phyloP scores from a whole-genome alignment of 2,797 vertebrate species.

The Enteromius trimaculatus region DNA sequence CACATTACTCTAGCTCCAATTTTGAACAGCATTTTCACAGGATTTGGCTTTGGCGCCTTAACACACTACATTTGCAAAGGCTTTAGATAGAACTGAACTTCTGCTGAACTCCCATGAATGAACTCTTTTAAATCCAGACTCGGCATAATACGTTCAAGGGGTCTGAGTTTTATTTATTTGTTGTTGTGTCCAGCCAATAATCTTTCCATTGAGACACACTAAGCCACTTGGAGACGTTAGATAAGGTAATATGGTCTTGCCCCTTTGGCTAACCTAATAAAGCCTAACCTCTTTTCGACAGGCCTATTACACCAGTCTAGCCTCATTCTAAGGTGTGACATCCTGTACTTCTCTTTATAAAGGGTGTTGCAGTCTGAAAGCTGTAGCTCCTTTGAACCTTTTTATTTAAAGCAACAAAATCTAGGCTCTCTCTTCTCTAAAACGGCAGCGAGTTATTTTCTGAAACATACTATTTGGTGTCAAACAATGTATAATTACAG shows the following conservation, averaged over 20 bases:
- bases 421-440: neutral
- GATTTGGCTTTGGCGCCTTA: slow-evolving; percentile 32
- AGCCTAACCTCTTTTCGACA: slow-evolving; percentile 43
- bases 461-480: slow-evolving; percentile 15
- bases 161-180: slow-evolving; percentile 4
- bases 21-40: slow-evolving; percentile 44
- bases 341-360: slow-evolving; percentile 25
- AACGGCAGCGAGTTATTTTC: slow-evolving; percentile 29
- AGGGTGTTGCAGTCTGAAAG: slow-evolving; percentile 16
- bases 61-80: slow-evolving; percentile 31
- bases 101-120: slow-evolving; percentile 53
- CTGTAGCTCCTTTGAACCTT: neutral
- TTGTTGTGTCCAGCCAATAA: slow-evolving; percentile 34
- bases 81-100: slow-evolving; percentile 67
- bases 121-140: slow-evolving; percentile 25
- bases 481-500: slow-evolving; percentile 48
- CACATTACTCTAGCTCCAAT: slow-evolving; percentile 43
- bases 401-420: slow-evolving; percentile 24
- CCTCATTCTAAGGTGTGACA: slow-evolving; percentile 36
- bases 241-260: slow-evolving; percentile 35
- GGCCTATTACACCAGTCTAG: slow-evolving; percentile 24
- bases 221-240: slow-evolving; percentile 29
- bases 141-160: slow-evolving; percentile 41
- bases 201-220: slow-evolving; percentile 41
- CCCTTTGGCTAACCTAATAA: slow-evolving; percentile 45